Base-by-base conservation (phyloP, 2,113 vertebrate genomes). In the Mastomys coucha region DNA sequence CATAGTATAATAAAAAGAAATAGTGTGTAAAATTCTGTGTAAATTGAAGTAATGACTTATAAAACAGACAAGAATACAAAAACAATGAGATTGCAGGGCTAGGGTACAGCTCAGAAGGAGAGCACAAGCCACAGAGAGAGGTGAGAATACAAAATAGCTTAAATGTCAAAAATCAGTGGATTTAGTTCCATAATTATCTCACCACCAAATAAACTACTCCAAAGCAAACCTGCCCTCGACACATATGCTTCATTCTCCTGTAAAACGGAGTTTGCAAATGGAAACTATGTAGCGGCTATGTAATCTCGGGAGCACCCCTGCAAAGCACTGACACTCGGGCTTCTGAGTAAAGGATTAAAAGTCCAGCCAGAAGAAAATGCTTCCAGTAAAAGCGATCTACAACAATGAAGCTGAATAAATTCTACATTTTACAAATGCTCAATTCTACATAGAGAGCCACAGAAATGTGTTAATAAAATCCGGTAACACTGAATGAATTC, bases 391-490 rank as follows among this genome's bases (percentile, higher is more conserved):
- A 95, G 91, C 80, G 36, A 58, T 39, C 78, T 89, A 53, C 8
- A 78, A 93, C 7, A 9, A 36, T 94, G 24, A 81, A 93, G 16
- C 91, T 91, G 39, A 91, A 93, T 51, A 91, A 92, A 33, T 11
- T 92, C 56, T 85, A 88, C 73, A 92, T 82, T 51, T 94, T 67
- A 82, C 53, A 95, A 90, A 88, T 95, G 91, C 22, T 90, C n/a
- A 86, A 28, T 13, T 60, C n/a, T 80, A 93, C 24, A 93, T 16
- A 78, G 3, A 73, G 51, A 77, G 22, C 3, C 80, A 91, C 0
- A 91, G 42, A 73, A 88, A 84, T 36, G 39, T 76, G 16, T 91
- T 91, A 53, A 82, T 63, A 75, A 17, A 89, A 82, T 1, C 16
- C 31, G 69, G 4, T 85, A 88, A 87, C 28, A 93, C 31, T 81